Base-by-base conservation (phyloP, 2,113 vertebrate species). In the Pelusios castaneus region DNA sequence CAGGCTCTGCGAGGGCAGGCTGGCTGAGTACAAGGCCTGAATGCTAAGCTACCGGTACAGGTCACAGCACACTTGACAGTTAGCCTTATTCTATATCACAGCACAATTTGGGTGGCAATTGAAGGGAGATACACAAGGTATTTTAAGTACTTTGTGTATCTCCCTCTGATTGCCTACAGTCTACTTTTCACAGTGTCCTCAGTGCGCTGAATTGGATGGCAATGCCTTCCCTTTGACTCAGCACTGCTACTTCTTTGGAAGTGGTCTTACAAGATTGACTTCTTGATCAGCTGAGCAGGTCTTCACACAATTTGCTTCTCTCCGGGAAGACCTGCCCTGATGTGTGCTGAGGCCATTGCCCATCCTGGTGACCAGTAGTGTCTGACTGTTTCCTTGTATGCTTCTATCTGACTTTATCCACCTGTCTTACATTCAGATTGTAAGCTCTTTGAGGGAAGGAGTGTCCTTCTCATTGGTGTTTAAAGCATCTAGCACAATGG, bases 1-100 rank as follows among this genome's bases (percentile, higher is more conserved):
- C 81, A 95, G 93, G 85, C 91, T 92, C 88, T 94, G 83, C 93
- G 92, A 95, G 92, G 94, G 90, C 94, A 95, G 93, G 88, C 83
- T 93, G 94, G 92, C 95, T 76, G 89, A 8, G 47, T 93, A 91
- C 95, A 91, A 96, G 92, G 47, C 63, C 77, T 0, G 0, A 54
- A 3, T 13, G 84, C 87, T 95, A 81, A 84, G 22, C 52, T 47
- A 29, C 54, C 34, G 84, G 56, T 38, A 52, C n/a, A 55, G 75
- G 81, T 60, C 49, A 54, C 47, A 38, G 31, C 0, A 0, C 41
- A 70, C 63, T 38, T 70, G 63, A 5, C 21, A 70, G 38, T 38
- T 10, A n/a, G 17, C 34, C 47, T 10, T 47, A 10, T 8, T 47
- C 47, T 47, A 47, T 47, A 47, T 10, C 10, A 10, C 47, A 47